phyloP scores from a whole-genome alignment of 1,140 invertebrate species.

The Myzus persicae region DNA sequence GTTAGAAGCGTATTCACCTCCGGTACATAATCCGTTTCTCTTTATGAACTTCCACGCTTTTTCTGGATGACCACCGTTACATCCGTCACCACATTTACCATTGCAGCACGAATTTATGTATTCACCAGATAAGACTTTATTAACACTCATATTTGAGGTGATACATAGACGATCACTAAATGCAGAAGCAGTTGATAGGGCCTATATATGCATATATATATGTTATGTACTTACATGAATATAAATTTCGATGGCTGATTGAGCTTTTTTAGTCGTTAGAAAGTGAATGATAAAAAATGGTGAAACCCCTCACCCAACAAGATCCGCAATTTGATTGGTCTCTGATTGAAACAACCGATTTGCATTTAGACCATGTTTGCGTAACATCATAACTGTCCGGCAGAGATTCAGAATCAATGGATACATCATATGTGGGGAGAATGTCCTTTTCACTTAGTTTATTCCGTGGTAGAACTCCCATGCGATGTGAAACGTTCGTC shows the following conservation, averaged over 20 bases:
- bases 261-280: neutral
- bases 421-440: neutral
- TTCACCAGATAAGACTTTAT: slow-evolving; percentile 71
- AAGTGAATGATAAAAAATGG: neutral
- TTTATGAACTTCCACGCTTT: slow-evolving; percentile 71
- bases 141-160: slow-evolving; percentile 67
- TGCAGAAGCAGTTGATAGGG: slow-evolving; percentile 71
- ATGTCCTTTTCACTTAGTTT: neutral
- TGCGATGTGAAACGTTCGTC: neutral
- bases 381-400: slow-evolving; percentile 83
- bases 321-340: slow-evolving; percentile 80
- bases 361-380: slow-evolving; percentile 82
- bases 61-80: slow-evolving; percentile 71
- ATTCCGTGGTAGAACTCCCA: slow-evolving; percentile 1
- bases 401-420: slow-evolving; percentile 63
- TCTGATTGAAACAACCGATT: slow-evolving; percentile 77
- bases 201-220: slow-evolving; percentile 64
- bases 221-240: neutral
- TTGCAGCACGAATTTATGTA: slow-evolving; percentile 76
- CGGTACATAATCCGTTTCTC: slow-evolving; percentile 69
- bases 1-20: slow-evolving; percentile 71
- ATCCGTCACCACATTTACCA: slow-evolving; percentile 72
- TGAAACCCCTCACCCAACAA: slow-evolving; percentile 71
- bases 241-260: neutral
- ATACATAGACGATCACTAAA: slow-evolving; percentile 78